A percentile compares a stretch with the other conserved stretches of the same genome.
These are phyloP conservation scores for Ornithoptera priamus DNA, from an alignment of 2,888 invertebrate species.

Conservation along the genomic window DNA sequence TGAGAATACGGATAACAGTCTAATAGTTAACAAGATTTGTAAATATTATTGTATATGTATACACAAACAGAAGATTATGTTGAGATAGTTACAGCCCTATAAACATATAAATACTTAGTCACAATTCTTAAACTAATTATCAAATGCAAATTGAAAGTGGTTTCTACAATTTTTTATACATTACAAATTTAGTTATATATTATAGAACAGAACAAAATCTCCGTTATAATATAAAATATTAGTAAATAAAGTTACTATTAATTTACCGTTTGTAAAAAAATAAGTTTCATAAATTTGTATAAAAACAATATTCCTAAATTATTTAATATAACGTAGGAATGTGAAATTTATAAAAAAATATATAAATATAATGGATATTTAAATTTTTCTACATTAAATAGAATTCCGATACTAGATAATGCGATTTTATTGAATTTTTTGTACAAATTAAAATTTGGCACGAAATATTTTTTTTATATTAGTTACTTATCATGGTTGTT, in stretches of 20 bases:
- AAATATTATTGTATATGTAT: constrained; percentile 11
- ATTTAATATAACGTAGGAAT: constrained; percentile 1
- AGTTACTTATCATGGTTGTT: no score
- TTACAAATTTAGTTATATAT: no score
- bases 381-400: not conserved
- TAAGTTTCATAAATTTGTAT: no score
- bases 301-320: not conserved
- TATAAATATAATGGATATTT: constrained; percentile 10
- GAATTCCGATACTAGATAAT: not conserved
- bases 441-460: constrained; percentile 9
- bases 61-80: constrained; percentile 18
- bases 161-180: no score
- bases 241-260: no score
- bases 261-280: no score
- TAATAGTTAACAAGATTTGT: constrained; percentile 18
- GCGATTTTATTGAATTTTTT: not conserved
- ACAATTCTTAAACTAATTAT: no score
- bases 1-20: constrained; percentile 16
- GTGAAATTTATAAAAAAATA: constrained; percentile 12
- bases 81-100: not conserved
- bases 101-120: no score
- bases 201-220: no score
- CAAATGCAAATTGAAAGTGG: no score
- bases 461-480: not conserved
- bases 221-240: no score